These are phyloP conservation scores for Catocala nupta DNA, from an alignment of 2,888 invertebrate genomes.

Conservation along the genomic window DNA sequence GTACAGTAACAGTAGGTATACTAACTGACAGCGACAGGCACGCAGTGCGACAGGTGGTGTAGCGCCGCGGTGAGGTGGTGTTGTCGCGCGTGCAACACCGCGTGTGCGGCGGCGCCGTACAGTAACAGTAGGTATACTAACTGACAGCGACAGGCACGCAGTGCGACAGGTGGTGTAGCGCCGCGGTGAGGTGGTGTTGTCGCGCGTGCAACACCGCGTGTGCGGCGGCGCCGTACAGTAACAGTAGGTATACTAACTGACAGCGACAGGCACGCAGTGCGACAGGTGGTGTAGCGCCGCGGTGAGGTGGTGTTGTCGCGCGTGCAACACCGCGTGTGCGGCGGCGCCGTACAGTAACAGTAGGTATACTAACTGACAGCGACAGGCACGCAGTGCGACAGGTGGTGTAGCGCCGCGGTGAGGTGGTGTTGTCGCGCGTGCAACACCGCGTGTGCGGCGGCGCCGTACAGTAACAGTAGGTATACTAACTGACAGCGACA, in stretches of 20 bases:
- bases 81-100: constrained; percentile 89
- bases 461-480: constrained; percentile 85
- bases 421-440: constrained; percentile 84
- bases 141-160: constrained; percentile 70
- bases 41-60: constrained; percentile 88
- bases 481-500: constrained; percentile 63
- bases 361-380: constrained; percentile 62
- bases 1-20: constrained; percentile 83
- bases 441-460: constrained; percentile 90
- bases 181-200: constrained; percentile 52
- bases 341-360: constrained; percentile 87
- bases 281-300: constrained; percentile 85
- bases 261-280: constrained; percentile 74
- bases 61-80: constrained; percentile 44
- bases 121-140: constrained; percentile 72
- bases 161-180: constrained; percentile 87
- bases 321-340: constrained; percentile 91
- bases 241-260: constrained; percentile 59
- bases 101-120: constrained; percentile 90
- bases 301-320: constrained; percentile 69
- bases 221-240: constrained; percentile 89
- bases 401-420: constrained; percentile 74
- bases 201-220: constrained; percentile 91
- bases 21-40: constrained; percentile 69
- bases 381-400: constrained; percentile 84